Evolutionary conservation across 2,797 vertebrate genomes (phyloP), one percentile per base, ranked within the genome.

Genomic region (Chelon auratus): DNA sequence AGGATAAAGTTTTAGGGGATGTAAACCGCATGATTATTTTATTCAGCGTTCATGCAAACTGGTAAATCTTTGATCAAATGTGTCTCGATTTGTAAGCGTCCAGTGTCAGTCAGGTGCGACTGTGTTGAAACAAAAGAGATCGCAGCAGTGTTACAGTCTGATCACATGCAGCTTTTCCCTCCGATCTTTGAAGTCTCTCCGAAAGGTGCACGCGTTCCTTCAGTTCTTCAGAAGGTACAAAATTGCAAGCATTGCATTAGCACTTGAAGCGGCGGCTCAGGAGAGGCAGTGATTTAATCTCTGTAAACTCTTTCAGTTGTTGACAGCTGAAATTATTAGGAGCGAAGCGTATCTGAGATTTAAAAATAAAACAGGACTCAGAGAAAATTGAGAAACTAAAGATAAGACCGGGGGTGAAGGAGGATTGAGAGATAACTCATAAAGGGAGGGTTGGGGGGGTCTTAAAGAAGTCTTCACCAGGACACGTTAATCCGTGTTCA

Each of bases 181-280:
- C n/a, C 9, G n/a, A 30, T 52, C 36, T 42, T 66, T 67, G n/a
- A 67, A 67, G 36, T 43, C 36, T 51, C 36, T 7, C 33, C 17
- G 3, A 47, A 33, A 50, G 10, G 7, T 33, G 63, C 24, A n/a
- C 30, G 15, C 42, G 13, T 36, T 59, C 13, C 42, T 47, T 55
- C 33, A 33, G n/a, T 36, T 72, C 24, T 62, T 57, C 24, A 36
- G 47, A 56, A 50, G 12, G 0, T 24, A 47, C 52, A 10, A 55
- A 54, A 56, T 13, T 1, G 40, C 17, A 39, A 40, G 26, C 33
- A 55, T 15, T 5, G 20, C 14, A 45, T 45, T 26, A 50, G 15
- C 54, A 48, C 54, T 39, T 37, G 39, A 7, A 40, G 39, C 12
- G 14, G 5, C 42, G 14, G 5, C 42, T 3, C 42, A 14, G 14